Evolutionary conservation across 2,888 invertebrate genomes (phyloP).

Genomic region (Drosophila anceps): DNA sequence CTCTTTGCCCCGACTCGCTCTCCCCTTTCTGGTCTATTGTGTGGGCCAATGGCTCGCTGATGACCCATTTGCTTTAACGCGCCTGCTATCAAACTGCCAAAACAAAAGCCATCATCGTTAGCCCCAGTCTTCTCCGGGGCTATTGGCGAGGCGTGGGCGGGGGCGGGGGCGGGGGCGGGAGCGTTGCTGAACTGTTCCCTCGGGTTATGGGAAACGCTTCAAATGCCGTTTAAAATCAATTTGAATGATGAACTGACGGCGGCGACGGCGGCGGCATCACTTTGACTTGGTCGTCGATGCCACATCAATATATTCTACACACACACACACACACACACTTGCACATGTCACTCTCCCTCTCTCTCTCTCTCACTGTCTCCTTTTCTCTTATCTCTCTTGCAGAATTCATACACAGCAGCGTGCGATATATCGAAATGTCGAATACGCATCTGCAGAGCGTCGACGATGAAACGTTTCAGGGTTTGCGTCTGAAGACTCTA

Average conservation of each 20-base stretch:
- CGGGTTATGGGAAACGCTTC: conserved; percentile 76
- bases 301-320: conserved; percentile 30
- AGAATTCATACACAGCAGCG: conserved; percentile 92
- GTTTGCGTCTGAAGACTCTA: conserved; percentile 91
- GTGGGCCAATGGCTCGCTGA: conserved; percentile 68
- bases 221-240: conserved; percentile 80
- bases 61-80: conserved; percentile 81
- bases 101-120: conserved; percentile 81
- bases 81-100: conserved; percentile 80
- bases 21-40: conserved; percentile 54
- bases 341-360: not conserved
- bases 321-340: not conserved
- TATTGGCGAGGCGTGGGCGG: not conserved
- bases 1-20: not conserved
- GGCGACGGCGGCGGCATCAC: conserved; percentile 18
- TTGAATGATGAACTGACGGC: conserved; percentile 74
- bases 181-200: conserved; percentile 22
- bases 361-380: conserved; percentile 15
- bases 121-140: conserved; percentile 23
- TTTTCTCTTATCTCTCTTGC: conserved; percentile 82
- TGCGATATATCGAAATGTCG: conserved; percentile 93
- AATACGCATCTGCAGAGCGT: conserved; percentile 92
- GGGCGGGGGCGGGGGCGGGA: not conserved
- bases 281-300: conserved; percentile 26
- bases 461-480: conserved; percentile 92